phyloP scores from a whole-genome alignment of 2,797 vertebrate species.

The Schizopygopsis pylzovi region DNA sequence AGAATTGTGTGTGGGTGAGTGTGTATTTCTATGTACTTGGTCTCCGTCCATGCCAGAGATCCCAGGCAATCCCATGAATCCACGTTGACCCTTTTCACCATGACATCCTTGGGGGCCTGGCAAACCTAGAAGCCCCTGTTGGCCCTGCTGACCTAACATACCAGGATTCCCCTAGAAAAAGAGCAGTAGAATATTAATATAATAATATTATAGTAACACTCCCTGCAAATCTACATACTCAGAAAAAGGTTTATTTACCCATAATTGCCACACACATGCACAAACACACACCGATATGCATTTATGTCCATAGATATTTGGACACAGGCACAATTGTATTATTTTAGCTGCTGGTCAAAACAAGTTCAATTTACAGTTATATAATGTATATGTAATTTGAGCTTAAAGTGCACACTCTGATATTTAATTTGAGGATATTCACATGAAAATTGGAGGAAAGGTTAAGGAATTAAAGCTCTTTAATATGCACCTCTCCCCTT shows the following conservation, averaged over 20 bases:
- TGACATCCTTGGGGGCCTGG: constrained; percentile 66
- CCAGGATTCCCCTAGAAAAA: constrained; percentile 70
- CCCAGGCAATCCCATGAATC: constrained; percentile 67
- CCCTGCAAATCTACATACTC: not conserved
- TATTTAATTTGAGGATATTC: too few species aligned
- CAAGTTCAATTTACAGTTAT: too few species aligned
- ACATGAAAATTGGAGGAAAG: too few species aligned
- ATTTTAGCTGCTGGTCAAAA: too few species aligned
- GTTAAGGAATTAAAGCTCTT: too few species aligned
- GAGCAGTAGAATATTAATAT: not conserved
- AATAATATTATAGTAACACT: not conserved
- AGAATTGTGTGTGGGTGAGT: not conserved
- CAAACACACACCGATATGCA: too few species aligned
- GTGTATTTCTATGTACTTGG: constrained; percentile 38
- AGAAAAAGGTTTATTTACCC: not conserved
- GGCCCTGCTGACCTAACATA: constrained; percentile 64
- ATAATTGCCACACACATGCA: not conserved
- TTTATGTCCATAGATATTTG: too few species aligned
- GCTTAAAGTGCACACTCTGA: too few species aligned
- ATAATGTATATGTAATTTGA: too few species aligned
- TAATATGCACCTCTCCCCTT: too few species aligned
- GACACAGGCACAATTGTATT: too few species aligned
- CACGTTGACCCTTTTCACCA: constrained; percentile 72
- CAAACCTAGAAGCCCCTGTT: constrained; percentile 67
- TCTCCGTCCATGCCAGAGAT: constrained; percentile 67